phyloP scores from a whole-genome alignment of 2,888 invertebrate species.

The Eupithecia exiguata region DNA sequence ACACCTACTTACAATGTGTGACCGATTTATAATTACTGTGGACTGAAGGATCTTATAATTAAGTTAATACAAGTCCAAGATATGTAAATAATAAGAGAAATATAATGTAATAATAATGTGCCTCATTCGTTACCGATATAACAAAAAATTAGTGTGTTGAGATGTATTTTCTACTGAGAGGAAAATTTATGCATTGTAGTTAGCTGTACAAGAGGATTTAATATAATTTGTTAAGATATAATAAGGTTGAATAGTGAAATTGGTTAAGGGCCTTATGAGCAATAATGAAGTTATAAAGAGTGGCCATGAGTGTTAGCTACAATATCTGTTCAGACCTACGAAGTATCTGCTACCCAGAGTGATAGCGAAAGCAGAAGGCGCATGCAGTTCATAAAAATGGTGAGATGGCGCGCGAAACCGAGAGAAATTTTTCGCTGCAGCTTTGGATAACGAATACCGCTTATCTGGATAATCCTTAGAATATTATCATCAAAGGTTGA shows the following conservation, averaged over 20 bases:
- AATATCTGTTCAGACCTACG: not conserved
- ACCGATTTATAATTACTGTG: conserved; percentile 42
- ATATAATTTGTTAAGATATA: conserved; percentile 82
- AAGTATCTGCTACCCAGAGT: not conserved
- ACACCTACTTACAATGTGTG: conserved; percentile 18
- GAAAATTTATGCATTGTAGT: conserved; percentile 80
- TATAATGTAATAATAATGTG: conserved; percentile 72
- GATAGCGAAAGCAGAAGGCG: not conserved
- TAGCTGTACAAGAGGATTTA: conserved; percentile 79
- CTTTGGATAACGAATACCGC: not conserved
- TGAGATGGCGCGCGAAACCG: not conserved
- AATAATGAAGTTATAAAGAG: conserved; percentile 17
- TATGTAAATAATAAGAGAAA: conserved; percentile 53
- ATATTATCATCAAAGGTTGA: not conserved
- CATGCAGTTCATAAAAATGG: not conserved
- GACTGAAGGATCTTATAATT: conserved; percentile 62
- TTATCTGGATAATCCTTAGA: not conserved
- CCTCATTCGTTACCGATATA: conserved; percentile 81
- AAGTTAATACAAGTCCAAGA: conserved; percentile 59
- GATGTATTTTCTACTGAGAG: conserved; percentile 78
- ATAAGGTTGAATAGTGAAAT: conserved; percentile 52
- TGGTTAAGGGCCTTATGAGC: conserved; percentile 25
- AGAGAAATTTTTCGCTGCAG: not conserved
- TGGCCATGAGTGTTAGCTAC: conserved; percentile 10
- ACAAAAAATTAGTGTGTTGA: conserved; percentile 76